Evolutionary conservation across 2,797 vertebrate species (phyloP).

Genomic region (Rachycentron canadum): DNA sequence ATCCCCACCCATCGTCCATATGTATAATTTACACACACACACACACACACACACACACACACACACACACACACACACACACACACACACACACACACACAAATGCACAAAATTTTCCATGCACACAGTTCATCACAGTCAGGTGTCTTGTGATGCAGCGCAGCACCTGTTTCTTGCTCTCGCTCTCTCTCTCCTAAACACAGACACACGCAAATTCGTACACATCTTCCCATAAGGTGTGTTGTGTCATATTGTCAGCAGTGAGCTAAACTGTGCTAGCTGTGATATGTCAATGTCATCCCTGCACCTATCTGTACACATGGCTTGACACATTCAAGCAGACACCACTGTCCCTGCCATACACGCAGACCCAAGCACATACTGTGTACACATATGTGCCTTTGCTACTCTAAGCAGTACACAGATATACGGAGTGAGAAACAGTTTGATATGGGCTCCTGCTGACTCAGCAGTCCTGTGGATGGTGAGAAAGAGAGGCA

Average conservation of each 20-base stretch:
- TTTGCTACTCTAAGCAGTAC: not conserved
- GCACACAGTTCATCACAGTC: conserved; percentile 24
- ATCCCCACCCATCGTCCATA: conserved; percentile 38
- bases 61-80: conserved; percentile 16
- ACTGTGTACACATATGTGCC: conserved; percentile 1
- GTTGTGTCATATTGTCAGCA: conserved; percentile 63
- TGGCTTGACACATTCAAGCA: conserved; percentile 5
- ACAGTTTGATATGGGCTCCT: conserved; percentile 38
- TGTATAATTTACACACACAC: conserved; percentile 61
- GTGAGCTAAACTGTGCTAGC: conserved; percentile 49
- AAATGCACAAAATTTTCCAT: conserved; percentile 24
- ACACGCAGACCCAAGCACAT: not conserved
- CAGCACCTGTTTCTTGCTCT: conserved; percentile 31
- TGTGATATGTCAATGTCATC: conserved; percentile 65
- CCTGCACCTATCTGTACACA: conserved; percentile 26
- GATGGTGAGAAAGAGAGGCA: conserved; percentile 55
- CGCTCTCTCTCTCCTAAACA: not conserved
- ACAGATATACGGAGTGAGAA: conserved; percentile 22
- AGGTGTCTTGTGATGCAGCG: conserved; percentile 47
- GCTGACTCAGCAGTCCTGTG: conserved; percentile 76
- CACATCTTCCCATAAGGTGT: conserved; percentile 23
- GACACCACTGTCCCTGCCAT: not conserved
- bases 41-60: conserved; percentile 16
- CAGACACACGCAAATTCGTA: conserved; percentile 3
- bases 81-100: not conserved